Base-by-base conservation (phyloP, 2,797 vertebrate species). In the Carapus acus region DNA sequence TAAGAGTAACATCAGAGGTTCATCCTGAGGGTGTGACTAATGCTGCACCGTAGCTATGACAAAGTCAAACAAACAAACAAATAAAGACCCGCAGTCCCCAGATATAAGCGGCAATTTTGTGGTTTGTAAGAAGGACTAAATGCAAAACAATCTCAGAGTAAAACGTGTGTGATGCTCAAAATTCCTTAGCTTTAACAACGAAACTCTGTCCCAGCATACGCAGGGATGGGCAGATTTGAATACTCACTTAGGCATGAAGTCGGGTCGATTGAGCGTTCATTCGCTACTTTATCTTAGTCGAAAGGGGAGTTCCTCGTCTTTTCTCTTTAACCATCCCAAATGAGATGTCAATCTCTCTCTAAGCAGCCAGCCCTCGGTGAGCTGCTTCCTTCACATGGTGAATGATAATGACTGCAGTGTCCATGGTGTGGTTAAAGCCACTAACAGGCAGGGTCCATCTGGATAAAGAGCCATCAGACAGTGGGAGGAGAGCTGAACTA, bases 401-500 rank as follows among this genome's bases (percentile, higher is more conserved):
- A 80, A 87, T 87, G 79, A 85, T 81, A 85, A 85, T 85, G 83
- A 85, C 77, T 80, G 63, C 54, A 52, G 73, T 60, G 65, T 62
- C 67, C 75, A 80, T 68, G 65, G 77, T 62, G 66, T 69, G 64
- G 78, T 71, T 59, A 76, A 67, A 73, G 74, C 68, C 74, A 61
- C 74, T 73, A 82, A 76, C 76, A 63, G 79, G 73, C 77, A 82
- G 67, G 49, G 73, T 82, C 79, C 62, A 67, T 78, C 71, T 63
- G 63, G 64, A 78, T 84, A 86, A 85, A 85, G 79, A 83, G 73
- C 80, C 81, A 79, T 85, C 79, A 84, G 83, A 84, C 80, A 82
- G 78, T 72, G 80, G 79, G 80, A 80, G 83, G 84, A 82, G 82
- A 81, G 83, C 80, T 76, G 82, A 85, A 85, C 83, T 85, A 85